phyloP scores from a whole-genome alignment of 2,888 invertebrate genomes.

The Macropis europaea region DNA sequence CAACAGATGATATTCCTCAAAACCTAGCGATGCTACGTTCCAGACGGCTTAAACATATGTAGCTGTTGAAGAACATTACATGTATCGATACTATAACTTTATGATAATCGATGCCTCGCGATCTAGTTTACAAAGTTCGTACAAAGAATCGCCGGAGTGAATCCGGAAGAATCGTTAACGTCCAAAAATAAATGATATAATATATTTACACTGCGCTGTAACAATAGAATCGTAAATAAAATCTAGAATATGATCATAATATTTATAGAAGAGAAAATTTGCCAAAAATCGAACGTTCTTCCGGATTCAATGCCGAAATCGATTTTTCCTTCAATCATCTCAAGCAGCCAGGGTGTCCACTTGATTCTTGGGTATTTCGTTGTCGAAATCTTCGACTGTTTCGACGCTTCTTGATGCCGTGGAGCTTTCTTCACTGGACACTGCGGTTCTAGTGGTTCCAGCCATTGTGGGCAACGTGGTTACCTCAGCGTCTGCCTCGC shows the following conservation, averaged over 20 bases:
- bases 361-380: constrained; percentile 74
- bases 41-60: constrained; percentile 1
- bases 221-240: too few species aligned
- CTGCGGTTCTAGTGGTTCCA: not conserved
- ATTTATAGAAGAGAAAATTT: too few species aligned
- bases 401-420: constrained; percentile 68
- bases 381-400: constrained; percentile 76
- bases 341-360: constrained; percentile 73
- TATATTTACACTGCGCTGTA: too few species aligned
- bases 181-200: too few species aligned
- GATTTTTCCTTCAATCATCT: not conserved
- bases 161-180: constrained; percentile 17
- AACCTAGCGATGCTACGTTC: constrained; percentile 8
- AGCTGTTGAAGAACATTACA: constrained; percentile 13
- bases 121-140: constrained; percentile 8
- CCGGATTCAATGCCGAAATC: constrained; percentile 23
- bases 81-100: constrained; percentile 21
- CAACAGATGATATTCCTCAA: not conserved
- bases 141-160: constrained; percentile 6
- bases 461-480: constrained; percentile 16
- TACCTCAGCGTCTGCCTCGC: constrained; percentile 50
- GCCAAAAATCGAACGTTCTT: not conserved
- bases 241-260: too few species aligned
- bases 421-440: constrained; percentile 47
- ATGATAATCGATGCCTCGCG: constrained; percentile 22